Evolutionary conservation across 23 tunicate genomes (phyloP), one percentile per base, ranked within the genome.

Genomic region (Halocynthia roretzi): DNA sequence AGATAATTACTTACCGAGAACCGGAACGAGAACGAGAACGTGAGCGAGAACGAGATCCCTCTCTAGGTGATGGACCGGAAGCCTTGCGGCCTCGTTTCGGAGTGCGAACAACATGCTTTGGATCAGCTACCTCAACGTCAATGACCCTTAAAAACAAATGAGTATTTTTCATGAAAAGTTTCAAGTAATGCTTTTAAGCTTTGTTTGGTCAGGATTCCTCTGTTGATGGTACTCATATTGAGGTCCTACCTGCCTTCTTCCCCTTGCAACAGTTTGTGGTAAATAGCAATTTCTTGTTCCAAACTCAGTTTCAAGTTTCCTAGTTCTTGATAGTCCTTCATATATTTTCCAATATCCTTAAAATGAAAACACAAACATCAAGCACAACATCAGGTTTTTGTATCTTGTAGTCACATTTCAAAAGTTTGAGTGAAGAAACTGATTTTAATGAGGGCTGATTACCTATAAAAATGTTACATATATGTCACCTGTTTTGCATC

Each of bases 281-380:
- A 88, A 62, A 88, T 88, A 11, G 84, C 76, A 57, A 88, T 88
- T 79, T 88, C 95, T 56, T 88, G 95, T 11, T 83, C 88, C 82
- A 88, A 80, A 67, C 95, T 88, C 51, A 88, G 15, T 40, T 83
- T 88, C 76, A 84, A 55, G 49, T 76, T 67, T 72, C 80, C 68
- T 81, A 88, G 70, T 0, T 80, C 84, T 70, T 88, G 95, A 44
- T 88, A 88, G 63, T 83, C 80, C 71, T 78, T 88, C 85, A 88
- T 56, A 71, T 88, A 83, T 66, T 88, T 88, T 56, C 87, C 95
- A 53, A 88, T 68, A 53, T 88, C 95, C 95, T 88, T 78, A 6
- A 86, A 67, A 44, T 8, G 12, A 21, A 84, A 84, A 78, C 44
- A 31, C 44, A n/a, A n/a, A 31, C 22, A 21, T 63, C 31, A 63